Percentiles rank a stretch among this genome's conserved stretches.
Evolutionary conservation across 2,797 vertebrate genomes (phyloP).

Genomic region (Melanotaenia trifasciata): DNA sequence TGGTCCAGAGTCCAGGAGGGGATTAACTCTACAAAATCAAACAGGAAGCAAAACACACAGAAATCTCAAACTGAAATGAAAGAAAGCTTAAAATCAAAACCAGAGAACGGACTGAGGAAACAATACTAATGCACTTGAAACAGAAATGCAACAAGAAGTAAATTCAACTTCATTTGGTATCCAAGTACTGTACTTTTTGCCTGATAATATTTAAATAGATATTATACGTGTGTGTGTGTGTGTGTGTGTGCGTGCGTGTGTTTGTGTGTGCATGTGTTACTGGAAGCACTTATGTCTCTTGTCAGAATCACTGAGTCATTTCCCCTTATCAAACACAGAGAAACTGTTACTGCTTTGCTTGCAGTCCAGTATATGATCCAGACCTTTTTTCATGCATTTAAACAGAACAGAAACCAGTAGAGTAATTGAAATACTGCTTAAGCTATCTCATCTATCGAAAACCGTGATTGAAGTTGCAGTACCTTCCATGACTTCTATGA

Average conservation of each 20-base stretch:
- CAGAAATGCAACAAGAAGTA: background rate
- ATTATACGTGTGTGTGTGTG: no score
- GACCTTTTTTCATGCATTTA: background rate
- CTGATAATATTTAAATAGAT: no score
- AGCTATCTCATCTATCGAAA: background rate
- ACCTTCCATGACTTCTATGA: background rate
- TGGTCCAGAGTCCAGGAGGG: no score
- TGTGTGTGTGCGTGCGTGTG: no score
- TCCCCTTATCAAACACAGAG: slow-evolving; percentile 21
- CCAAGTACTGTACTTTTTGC: no score
- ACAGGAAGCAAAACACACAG: no score
- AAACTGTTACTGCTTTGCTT: slow-evolving; percentile 31
- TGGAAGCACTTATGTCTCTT: slow-evolving; percentile 14
- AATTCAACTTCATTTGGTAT: no score
- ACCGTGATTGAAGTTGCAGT: slow-evolving; percentile 5
- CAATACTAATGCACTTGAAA: no score
- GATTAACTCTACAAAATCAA: no score
- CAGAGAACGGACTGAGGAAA: no score
- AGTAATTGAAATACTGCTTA: background rate
- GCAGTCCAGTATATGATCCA: background rate
- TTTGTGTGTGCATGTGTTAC: slow-evolving; percentile 29
- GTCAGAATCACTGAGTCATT: slow-evolving; percentile 41
- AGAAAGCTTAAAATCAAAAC: background rate
- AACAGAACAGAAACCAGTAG: slow-evolving; percentile 36
- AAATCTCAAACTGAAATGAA: background rate